These are phyloP conservation scores for Drosophila aff. DNA, from an alignment of 1,140 invertebrate species.

Conservation along the genomic window DNA sequence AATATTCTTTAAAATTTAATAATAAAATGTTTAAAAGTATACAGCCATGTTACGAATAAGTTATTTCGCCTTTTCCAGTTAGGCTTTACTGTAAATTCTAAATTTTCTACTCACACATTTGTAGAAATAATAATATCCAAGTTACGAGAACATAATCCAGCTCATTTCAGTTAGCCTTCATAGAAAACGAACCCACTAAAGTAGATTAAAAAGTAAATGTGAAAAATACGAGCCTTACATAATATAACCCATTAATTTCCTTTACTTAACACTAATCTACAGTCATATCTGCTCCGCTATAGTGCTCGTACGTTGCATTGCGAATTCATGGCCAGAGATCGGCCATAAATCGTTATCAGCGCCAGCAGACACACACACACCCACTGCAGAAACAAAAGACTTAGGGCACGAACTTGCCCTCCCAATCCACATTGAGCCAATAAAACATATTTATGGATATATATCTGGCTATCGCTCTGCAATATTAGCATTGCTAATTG, in stretches of 20 bases:
- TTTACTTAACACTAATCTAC: slow-evolving; percentile 16
- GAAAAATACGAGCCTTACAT: background rate
- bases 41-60: too few relatives aligned
- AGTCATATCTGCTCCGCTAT: slow-evolving; percentile 3
- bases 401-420: slow-evolving; percentile 72
- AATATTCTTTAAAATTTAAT: background rate
- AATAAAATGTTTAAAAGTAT: background rate
- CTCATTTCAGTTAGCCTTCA: too few relatives aligned
- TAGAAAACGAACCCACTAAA: background rate
- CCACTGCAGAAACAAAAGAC: slow-evolving; percentile 70
- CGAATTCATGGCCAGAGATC: slow-evolving; percentile 49
- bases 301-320: slow-evolving; percentile 14
- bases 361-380: slow-evolving; percentile 11
- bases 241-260: slow-evolving; percentile 27
- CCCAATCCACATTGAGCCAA: slow-evolving; percentile 18
- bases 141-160: too few relatives aligned
- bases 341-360: slow-evolving; percentile 53
- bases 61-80: background rate
- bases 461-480: slow-evolving; percentile 16
- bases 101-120: background rate
- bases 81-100: too few relatives aligned
- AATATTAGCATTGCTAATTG: slow-evolving; percentile 77
- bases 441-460: slow-evolving; percentile 74
- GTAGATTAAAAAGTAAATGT: background rate
- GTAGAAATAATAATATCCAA: background rate